Percentiles rank a stretch among this genome's conserved stretches.
These are phyloP conservation scores for Aplochiton taeniatus DNA, from an alignment of 2,797 vertebrate species.

Conservation along the genomic window DNA sequence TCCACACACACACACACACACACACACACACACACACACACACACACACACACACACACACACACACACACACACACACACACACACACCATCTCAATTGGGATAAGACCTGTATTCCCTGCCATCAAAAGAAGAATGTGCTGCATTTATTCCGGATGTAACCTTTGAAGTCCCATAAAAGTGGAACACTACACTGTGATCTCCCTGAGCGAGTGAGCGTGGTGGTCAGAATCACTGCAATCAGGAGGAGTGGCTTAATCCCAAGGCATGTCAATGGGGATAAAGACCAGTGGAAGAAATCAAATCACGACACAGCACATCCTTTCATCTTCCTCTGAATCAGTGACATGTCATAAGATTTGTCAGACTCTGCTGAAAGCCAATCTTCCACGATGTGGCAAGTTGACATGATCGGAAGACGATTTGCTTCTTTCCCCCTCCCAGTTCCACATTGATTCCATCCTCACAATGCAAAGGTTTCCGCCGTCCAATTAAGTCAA, in stretches of 20 bases:
- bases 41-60: not conserved
- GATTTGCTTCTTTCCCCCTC: not conserved
- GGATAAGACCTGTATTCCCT: constrained; percentile 13
- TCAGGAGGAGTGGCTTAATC: constrained; percentile 63
- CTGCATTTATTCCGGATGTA: constrained; percentile 49
- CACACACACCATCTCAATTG: not conserved
- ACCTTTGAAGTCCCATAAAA: constrained; percentile 70
- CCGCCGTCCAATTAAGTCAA: constrained; percentile 56
- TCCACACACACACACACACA: not conserved
- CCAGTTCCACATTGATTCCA: not conserved
- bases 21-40: not conserved
- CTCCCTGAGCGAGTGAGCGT: constrained; percentile 59
- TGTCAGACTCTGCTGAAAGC: constrained; percentile 3
- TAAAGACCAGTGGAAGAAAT: constrained; percentile 66
- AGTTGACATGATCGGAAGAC: constrained; percentile 35
- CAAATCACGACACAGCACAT: constrained; percentile 57
- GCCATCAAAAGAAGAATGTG: constrained; percentile 41
- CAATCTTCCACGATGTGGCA: constrained; percentile 10
- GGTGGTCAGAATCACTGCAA: constrained; percentile 64
- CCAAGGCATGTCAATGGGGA: constrained; percentile 54
- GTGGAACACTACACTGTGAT: constrained; percentile 56
- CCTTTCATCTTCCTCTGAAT: constrained; percentile 70
- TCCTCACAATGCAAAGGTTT: constrained; percentile 56
- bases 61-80: not conserved
- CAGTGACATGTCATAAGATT: constrained; percentile 51